Evolutionary conservation across 2,113 vertebrate species (phyloP).

Genomic region (Halichoeres trimaculatus): DNA sequence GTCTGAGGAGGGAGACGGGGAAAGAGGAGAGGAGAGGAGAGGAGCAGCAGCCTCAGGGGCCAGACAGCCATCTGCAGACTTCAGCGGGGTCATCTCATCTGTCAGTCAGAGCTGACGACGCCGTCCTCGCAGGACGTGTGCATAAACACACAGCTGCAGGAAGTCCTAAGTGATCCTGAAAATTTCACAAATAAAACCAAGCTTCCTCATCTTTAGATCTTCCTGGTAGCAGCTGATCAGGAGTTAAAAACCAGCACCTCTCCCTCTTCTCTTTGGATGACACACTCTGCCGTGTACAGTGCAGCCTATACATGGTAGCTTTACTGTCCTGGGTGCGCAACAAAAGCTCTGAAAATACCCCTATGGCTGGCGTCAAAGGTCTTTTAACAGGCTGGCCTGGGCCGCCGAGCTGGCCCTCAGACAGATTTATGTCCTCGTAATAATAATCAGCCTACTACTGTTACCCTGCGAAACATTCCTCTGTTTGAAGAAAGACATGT

Average conservation of each 20-base stretch:
- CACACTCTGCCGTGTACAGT: slow-evolving; percentile 21
- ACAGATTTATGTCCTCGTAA: slow-evolving; percentile 79
- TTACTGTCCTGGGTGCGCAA: slow-evolving; percentile 66
- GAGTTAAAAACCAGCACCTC: slow-evolving; percentile 17
- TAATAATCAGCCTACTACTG: slow-evolving; percentile 80
- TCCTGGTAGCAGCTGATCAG: slow-evolving; percentile 9
- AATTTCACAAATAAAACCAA: background rate
- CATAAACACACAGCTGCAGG: slow-evolving; percentile 14
- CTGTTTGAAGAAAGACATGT: slow-evolving; percentile 71
- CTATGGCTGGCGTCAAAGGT: slow-evolving; percentile 70
- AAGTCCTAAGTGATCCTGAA: background rate
- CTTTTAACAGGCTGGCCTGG: slow-evolving; percentile 66
- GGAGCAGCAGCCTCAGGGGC: slow-evolving; percentile 66
- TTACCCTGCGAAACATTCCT: slow-evolving; percentile 75
- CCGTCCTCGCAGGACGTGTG: slow-evolving; percentile 18
- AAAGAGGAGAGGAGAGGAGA: slow-evolving; percentile 48
- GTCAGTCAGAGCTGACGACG: slow-evolving; percentile 66
- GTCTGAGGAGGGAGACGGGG: slow-evolving; percentile 38
- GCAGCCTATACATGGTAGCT: slow-evolving; percentile 40
- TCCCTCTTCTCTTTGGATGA: slow-evolving; percentile 9
- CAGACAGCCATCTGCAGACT: slow-evolving; percentile 72
- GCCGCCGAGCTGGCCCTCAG: slow-evolving; percentile 61
- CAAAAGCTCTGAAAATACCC: slow-evolving; percentile 81
- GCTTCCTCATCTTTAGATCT: background rate
- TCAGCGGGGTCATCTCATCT: slow-evolving; percentile 68